Evolutionary conservation across 2,113 vertebrate species (phyloP).

Genomic region (Meleagris gallopavo): DNA sequence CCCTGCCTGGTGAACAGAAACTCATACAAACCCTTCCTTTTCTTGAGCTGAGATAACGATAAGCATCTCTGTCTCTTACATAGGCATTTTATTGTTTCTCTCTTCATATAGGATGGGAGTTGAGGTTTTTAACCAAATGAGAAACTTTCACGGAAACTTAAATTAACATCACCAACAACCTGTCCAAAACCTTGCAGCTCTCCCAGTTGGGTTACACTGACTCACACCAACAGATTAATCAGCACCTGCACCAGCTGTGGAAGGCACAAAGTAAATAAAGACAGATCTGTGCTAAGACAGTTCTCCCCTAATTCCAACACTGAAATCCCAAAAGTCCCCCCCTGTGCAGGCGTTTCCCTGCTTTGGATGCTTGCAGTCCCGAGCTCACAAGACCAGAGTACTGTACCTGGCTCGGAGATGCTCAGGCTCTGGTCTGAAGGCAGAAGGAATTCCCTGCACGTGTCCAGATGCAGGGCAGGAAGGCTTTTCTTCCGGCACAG

Average conservation of each 20-base stretch:
- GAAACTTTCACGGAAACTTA: neutral
- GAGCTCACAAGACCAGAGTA: neutral
- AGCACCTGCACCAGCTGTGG: neutral
- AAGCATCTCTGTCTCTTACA: neutral
- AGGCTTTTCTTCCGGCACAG: constrained; percentile 73
- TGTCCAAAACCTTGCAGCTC: neutral
- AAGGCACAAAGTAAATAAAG: fast-evolving
- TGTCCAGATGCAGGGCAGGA: constrained; percentile 72
- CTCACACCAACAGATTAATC: constrained; percentile 11
- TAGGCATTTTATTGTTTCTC: neutral
- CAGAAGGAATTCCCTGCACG: constrained; percentile 76
- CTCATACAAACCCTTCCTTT: neutral
- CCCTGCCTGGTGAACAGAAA: neutral
- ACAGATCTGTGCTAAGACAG: neutral
- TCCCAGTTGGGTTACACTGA: fast-evolving
- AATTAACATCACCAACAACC: neutral
- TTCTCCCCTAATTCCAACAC: fast-evolving
- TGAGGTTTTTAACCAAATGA: neutral
- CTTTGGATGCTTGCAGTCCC: neutral
- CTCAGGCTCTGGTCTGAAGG: constrained; percentile 72
- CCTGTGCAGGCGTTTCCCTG: neutral
- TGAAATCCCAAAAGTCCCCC: neutral
- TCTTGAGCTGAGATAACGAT: neutral
- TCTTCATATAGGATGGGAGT: neutral
- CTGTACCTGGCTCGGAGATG: constrained; percentile 77